Conservation (phyloP, 1,140 invertebrate species). For the Ectropis grisescens region DNA sequence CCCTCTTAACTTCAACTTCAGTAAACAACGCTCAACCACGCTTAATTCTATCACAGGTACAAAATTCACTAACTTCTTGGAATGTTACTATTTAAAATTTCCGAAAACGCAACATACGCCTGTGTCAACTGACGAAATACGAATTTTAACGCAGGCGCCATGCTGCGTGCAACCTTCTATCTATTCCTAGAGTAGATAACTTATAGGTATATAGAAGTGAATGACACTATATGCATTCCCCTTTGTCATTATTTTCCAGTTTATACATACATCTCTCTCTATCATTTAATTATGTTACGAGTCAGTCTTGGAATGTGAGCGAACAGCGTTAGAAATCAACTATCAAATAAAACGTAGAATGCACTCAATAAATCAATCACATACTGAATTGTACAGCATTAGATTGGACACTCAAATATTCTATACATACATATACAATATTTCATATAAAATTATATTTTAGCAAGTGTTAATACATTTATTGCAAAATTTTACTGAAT, state of each 20-base stretch:
- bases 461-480: too few relatives aligned
- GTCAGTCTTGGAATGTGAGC: too few relatives aligned
- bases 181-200: constrained; percentile 38
- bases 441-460: too few relatives aligned
- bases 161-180: constrained; percentile 15
- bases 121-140: constrained; percentile 3
- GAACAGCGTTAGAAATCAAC: too few relatives aligned
- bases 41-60: constrained; percentile 82
- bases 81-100: constrained; percentile 26
- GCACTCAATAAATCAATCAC: too few relatives aligned
- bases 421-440: too few relatives aligned
- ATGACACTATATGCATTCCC: constrained; percentile 40
- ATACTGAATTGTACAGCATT: too few relatives aligned
- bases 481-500: too few relatives aligned
- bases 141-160: constrained; percentile 9
- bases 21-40: constrained; percentile 77
- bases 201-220: constrained; percentile 36
- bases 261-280: constrained; percentile 7
- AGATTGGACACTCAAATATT: too few relatives aligned
- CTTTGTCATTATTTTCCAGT: constrained; percentile 3
- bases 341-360: too few relatives aligned
- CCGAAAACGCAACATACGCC: constrained; percentile 18
- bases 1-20: constrained; percentile 87
- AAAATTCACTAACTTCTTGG: constrained; percentile 9
- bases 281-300: constrained; percentile 6